These are phyloP conservation scores for Pelochelys cantorii DNA, from an alignment of 2,797 vertebrate species.

Conservation along the genomic window DNA sequence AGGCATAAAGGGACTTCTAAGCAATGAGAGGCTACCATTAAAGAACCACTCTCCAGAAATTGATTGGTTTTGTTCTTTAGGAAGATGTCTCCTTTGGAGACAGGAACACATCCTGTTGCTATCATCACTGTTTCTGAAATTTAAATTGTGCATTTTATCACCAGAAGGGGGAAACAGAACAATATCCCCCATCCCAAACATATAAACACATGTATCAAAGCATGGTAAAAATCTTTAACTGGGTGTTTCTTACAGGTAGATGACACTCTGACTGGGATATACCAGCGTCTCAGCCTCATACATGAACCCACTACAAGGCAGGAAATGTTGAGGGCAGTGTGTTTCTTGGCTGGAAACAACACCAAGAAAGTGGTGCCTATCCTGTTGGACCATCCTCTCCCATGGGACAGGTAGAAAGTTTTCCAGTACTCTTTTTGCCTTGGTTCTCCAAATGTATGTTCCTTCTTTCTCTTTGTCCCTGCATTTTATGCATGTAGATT, in stretches of 20 bases:
- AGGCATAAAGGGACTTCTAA: neutral
- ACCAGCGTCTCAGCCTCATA: neutral
- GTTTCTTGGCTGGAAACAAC: conserved; percentile 27
- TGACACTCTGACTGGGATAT: conserved; percentile 2
- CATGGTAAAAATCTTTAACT: neutral
- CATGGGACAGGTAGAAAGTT: conserved; percentile 23
- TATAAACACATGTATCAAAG: neutral
- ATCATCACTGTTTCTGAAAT: neutral
- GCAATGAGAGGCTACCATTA: neutral
- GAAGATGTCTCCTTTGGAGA: too few relatives aligned
- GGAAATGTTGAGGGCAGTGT: conserved; percentile 20
- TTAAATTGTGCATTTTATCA: neutral
- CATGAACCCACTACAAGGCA: conserved; percentile 1
- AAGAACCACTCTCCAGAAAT: neutral
- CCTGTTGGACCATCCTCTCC: conserved; percentile 21
- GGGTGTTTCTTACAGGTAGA: neutral
- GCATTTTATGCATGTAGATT: neutral
- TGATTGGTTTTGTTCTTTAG: neutral
- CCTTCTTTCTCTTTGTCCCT: too few relatives aligned
- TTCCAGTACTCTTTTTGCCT: too few relatives aligned
- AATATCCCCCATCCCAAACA: neutral
- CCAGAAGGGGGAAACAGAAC: neutral
- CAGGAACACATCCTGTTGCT: neutral
- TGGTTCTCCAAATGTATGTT: neutral
- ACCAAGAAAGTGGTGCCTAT: neutral